Evolutionary conservation across 2,113 vertebrate genomes (phyloP).

Genomic region (Oryzias woworae): DNA sequence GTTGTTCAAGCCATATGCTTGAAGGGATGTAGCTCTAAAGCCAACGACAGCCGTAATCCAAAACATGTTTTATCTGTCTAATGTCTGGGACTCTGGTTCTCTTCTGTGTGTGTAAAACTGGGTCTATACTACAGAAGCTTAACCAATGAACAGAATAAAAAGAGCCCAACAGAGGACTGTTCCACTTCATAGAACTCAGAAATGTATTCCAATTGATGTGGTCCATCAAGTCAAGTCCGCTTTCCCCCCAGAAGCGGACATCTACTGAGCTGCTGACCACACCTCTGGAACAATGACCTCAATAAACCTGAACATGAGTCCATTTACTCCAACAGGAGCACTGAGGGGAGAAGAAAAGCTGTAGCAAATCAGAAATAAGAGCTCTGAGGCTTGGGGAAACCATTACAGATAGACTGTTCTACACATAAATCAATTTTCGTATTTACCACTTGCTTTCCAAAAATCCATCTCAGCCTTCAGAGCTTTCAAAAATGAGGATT

Average conservation of each 20-base stretch:
- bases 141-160: conserved; percentile 51
- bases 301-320: conserved; percentile 62
- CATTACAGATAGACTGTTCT: conserved; percentile 62
- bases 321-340: conserved; percentile 61
- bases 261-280: conserved; percentile 61
- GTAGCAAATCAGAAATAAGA: conserved; percentile 57
- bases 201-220: conserved; percentile 65
- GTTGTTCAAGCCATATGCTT: conserved; percentile 58
- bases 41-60: conserved; percentile 49
- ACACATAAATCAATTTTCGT: conserved; percentile 70
- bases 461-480: conserved; percentile 57
- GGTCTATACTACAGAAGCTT: conserved; percentile 55
- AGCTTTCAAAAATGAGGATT: conserved; percentile 66
- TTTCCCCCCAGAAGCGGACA: conserved; percentile 51
- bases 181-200: conserved; percentile 68
- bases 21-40: conserved; percentile 47
- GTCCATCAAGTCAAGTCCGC: conserved; percentile 53
- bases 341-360: conserved; percentile 46
- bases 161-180: conserved; percentile 48
- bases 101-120: conserved; percentile 30
- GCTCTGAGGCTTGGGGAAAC: conserved; percentile 52
- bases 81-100: conserved; percentile 44
- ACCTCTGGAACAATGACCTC: conserved; percentile 71
- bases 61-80: conserved; percentile 46
- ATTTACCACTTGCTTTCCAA: conserved; percentile 57